Evolutionary conservation across 2,888 invertebrate species (phyloP), one percentile per base, ranked within the genome.

Genomic region (Pterostichus niger): DNA sequence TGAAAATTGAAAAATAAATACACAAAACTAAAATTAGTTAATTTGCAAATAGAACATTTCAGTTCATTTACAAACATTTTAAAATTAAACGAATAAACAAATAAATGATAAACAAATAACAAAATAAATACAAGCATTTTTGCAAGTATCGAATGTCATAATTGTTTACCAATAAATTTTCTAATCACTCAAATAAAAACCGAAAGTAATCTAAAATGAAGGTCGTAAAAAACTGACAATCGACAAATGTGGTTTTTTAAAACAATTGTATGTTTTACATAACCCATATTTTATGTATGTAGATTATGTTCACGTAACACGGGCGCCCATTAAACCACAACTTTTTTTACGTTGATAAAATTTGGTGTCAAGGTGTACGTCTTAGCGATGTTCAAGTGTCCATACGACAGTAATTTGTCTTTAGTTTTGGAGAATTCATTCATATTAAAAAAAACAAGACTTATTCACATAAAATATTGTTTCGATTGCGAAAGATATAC

Each of bases 301-400:
- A 71, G 71, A 71, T 71, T 71, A 71, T 17, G 46, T 71, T 46
- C 46, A 71, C 46, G 71, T 49, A 46, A 71, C 44, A 49, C 46
- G 7, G 44, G 46, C 6, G 33, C 35, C 13, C 31, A 13, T 13
- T 68, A 59, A 59, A 68, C 44, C 24, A 71, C 24, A 31, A 46
- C 13, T 7, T 71, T 71, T 71, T 40, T 35, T 33, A 15, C 17
- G 9, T 68, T 68, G 15, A 68, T 71, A 71, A 71, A 71, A 71
- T 46, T 71, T 71, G 7, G 71, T 71, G 71, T 71, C 71, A 71
- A 71, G 71, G 71, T 46, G 24, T 71, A 24, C 71, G 71, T 71
- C 71, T 71, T 71, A 44, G 13, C 17, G 68, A 68, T 68, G 68
- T 40, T 44, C 59, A 59, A 59, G 17, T 59, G 59, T 59, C 10